Conservation (phyloP, 2,888 invertebrate genomes). For the Mesorhabditis sp. region DNA sequence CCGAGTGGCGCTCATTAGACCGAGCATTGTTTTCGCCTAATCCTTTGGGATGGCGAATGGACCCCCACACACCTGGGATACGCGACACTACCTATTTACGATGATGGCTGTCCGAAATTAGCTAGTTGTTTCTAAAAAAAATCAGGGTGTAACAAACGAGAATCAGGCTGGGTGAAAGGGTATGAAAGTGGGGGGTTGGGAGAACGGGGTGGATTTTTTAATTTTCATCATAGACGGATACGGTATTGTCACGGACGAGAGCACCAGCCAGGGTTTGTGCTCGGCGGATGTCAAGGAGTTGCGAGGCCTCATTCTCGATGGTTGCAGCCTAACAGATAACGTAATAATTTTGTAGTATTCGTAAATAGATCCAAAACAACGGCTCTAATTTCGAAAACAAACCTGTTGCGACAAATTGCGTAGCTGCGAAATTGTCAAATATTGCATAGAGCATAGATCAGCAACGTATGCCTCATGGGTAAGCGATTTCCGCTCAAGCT, state of each 20-base stretch:
- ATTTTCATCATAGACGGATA: not conserved
- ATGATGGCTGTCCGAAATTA: too few relatives aligned
- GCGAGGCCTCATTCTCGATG: not conserved
- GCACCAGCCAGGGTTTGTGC: constrained; percentile 5
- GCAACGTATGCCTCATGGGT: constrained; percentile 94
- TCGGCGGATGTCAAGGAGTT: constrained; percentile 4
- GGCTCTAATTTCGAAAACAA: not conserved
- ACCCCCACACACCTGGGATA: too few relatives aligned
- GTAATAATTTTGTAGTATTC: not conserved
- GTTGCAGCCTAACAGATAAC: not conserved
- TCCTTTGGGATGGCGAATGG: too few relatives aligned
- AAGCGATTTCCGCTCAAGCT: constrained; percentile 94
- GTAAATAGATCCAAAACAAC: too few relatives aligned
- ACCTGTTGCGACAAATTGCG: constrained; percentile 37
- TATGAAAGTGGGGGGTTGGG: too few relatives aligned
- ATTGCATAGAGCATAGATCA: constrained; percentile 72
- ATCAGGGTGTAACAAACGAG: too few relatives aligned
- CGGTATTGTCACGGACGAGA: constrained; percentile 1
- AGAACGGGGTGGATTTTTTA: too few relatives aligned
- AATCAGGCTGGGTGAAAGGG: too few relatives aligned
- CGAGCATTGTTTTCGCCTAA: too few relatives aligned
- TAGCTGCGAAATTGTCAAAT: constrained; percentile 47
- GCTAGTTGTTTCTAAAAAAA: too few relatives aligned
- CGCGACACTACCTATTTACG: too few relatives aligned
- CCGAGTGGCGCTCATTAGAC: too few relatives aligned